These are phyloP conservation scores for Mormyrus lacerda DNA, from an alignment of 2,113 vertebrate species.

Conservation along the genomic window DNA sequence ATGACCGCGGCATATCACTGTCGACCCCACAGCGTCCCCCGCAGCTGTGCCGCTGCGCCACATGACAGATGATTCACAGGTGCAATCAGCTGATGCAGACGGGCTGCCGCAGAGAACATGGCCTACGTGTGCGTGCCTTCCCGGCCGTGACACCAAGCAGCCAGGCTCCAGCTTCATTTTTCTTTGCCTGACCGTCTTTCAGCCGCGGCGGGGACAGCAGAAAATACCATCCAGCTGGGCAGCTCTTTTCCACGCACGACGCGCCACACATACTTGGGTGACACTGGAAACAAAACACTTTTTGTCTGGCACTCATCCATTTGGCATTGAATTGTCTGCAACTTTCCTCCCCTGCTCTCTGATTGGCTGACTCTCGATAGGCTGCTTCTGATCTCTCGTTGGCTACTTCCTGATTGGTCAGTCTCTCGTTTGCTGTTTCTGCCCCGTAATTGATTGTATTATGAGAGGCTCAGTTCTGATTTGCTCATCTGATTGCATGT, in stretches of 20 bases:
- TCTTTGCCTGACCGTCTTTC: neutral
- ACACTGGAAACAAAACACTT: neutral
- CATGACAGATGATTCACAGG: conserved; percentile 55
- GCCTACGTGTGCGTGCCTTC: neutral
- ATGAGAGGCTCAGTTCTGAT: neutral
- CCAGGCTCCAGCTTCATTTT: neutral
- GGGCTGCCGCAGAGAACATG: conserved; percentile 27
- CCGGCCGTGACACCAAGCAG: neutral
- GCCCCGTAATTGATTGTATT: neutral
- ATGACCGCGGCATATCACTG: neutral
- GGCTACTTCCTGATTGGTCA: neutral
- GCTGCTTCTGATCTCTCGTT: neutral
- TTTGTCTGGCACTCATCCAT: neutral
- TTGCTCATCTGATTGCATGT: neutral
- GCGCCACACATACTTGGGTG: neutral
- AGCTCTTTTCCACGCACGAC: neutral
- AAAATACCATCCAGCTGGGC: neutral
- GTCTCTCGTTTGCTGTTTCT: neutral
- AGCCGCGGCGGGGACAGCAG: neutral
- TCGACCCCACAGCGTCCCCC: conserved; percentile 6
- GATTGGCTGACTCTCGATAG: neutral
- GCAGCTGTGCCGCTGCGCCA: conserved; percentile 30
- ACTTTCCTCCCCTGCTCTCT: neutral
- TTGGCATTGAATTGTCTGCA: neutral
- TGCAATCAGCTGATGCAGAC: conserved; percentile 53